A percentile compares a stretch with the other conserved stretches of the same genome.
Conservation (phyloP, 2,113 vertebrate genomes). For the Thoracochromis brauschi region DNA sequence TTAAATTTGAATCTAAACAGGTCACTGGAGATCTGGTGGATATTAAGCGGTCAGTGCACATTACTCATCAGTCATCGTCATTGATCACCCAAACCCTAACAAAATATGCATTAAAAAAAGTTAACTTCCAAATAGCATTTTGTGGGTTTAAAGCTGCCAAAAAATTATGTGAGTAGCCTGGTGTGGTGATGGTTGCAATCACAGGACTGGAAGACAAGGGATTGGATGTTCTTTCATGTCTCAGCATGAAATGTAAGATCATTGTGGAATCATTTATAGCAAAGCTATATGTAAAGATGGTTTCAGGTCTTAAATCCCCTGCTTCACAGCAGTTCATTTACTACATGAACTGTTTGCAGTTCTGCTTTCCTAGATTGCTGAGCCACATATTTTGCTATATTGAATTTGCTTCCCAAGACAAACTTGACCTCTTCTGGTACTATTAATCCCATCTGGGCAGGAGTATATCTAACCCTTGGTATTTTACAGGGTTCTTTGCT, state of each 20-base stretch:
- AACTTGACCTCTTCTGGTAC: conserved; percentile 21
- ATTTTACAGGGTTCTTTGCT: conserved; percentile 30
- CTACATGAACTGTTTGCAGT: neutral
- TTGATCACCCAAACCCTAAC: neutral
- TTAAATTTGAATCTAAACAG: neutral
- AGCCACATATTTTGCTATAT: neutral
- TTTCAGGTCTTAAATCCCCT: neutral
- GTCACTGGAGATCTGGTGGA: neutral
- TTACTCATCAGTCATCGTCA: neutral
- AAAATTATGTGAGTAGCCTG: neutral
- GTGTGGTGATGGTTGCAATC: neutral
- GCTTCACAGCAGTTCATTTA: neutral
- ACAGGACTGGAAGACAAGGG: neutral
- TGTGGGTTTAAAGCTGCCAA: neutral
- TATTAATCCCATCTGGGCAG: conserved; percentile 7
- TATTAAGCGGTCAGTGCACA: neutral
- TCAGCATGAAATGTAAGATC: neutral
- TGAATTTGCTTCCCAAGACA: neutral
- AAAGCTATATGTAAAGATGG: neutral
- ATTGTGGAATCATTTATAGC: neutral
- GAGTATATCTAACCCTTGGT: conserved; percentile 36
- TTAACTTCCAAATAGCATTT: neutral
- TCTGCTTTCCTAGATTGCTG: neutral
- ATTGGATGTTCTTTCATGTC: neutral
- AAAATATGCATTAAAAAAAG: neutral